Base-by-base conservation (phyloP, 2,888 invertebrate species). In the Euphydryas editha region DNA sequence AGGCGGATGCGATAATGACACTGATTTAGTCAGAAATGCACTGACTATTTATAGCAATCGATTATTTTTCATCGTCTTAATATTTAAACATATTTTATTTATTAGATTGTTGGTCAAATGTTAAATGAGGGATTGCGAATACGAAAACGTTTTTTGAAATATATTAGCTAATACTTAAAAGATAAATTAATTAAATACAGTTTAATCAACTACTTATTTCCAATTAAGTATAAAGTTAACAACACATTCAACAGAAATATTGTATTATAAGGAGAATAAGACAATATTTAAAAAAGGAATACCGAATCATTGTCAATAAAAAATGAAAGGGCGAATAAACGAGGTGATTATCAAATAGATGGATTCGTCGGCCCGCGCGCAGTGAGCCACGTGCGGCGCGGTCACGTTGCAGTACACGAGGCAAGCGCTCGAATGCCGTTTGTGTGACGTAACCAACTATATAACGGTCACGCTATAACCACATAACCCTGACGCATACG, bases 401-500 rank as follows among this genome's bases (percentile, higher is more conserved):
- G 65, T 81, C 81, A 82, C 78, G 79, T 81, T 80, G 73, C 65
- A 17, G 20, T 62, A 64, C 79, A 79, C 79, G 80, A 73, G 51
- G 13, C n/a, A 0, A n/a, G n/a, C 51, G 51, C 8, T 51, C 24
- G n/a, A 30, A 51, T 51, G 51, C 51, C 51, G 51, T 51, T 21
- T 49, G 10, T 51, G 30, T 51, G 51, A 51, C 51, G 51, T 51
- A 51, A 51, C 24, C 24, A 47, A 47, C 20, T 13, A 20, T 10
- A 47, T 47, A 21, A 47, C 47, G 47, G 47, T 20, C 47, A 47
- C 18, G 18, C 17, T 46, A 49, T 51, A 51, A 51, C 24, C n/a
- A n/a, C 15, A 49, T 51, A 51, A 51, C 24, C n/a, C 30, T 24
- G 47, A 47, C 47, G 47, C 47, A 39, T 15, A 39, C 11, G 39